Evolutionary conservation across 2,113 vertebrate species (phyloP).

Genomic region (Catharus minimus): DNA sequence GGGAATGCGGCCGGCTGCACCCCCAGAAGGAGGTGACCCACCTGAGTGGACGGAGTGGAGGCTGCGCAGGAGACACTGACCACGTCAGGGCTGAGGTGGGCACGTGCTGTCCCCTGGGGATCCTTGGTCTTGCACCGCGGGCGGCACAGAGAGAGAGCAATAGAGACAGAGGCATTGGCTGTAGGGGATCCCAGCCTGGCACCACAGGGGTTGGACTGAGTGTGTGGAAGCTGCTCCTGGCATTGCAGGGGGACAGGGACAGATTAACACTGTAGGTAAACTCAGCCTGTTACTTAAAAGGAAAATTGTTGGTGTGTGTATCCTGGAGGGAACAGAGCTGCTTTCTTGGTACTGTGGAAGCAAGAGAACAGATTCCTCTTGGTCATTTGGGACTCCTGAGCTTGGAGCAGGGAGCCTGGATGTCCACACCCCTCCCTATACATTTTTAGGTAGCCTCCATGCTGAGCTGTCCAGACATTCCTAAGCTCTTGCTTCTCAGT

Average conservation of each 20-base stretch:
- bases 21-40: conserved; percentile 59
- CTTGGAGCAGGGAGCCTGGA: not conserved
- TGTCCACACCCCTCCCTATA: not conserved
- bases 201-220: conserved; percentile 36
- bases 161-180: conserved; percentile 61
- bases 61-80: conserved; percentile 64
- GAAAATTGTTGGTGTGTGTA: not conserved
- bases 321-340: not conserved
- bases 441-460: not conserved
- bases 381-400: not conserved
- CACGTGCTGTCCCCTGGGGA: conserved; percentile 49
- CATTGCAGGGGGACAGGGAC: conserved; percentile 47
- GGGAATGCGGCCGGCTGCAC: conserved; percentile 66
- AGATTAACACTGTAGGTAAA: not conserved
- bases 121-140: conserved; percentile 53
- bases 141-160: conserved; percentile 62
- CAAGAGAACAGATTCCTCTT: not conserved
- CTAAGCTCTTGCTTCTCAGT: not conserved
- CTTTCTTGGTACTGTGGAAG: not conserved
- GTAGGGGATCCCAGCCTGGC: conserved; percentile 27
- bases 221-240: conserved; percentile 59
- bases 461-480: not conserved
- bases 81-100: conserved; percentile 62
- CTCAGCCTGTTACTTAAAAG: not conserved
- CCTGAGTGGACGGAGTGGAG: conserved; percentile 66